These are phyloP conservation scores for Acropora yongei DNA, from an alignment of 64 coral and sea anemone genomes.

Conservation along the genomic window DNA sequence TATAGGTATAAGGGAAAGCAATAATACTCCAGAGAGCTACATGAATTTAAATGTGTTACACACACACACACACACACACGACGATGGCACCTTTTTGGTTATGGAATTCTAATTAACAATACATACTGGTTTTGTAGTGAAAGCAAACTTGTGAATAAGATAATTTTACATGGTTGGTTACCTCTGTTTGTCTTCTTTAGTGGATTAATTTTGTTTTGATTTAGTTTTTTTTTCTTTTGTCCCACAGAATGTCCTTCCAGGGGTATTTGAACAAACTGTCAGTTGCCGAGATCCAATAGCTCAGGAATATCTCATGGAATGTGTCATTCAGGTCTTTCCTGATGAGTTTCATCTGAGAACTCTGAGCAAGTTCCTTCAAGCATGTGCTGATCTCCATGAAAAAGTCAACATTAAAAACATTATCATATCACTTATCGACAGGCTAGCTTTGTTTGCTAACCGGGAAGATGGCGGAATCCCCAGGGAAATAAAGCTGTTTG, in stretches of 20 bases:
- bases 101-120: no score
- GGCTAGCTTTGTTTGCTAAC: slow-evolving; percentile 96
- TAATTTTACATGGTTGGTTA: not conserved
- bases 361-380: slow-evolving; percentile 82
- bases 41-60: not conserved
- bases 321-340: slow-evolving; percentile 98
- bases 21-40: no score
- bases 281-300: slow-evolving; percentile 89
- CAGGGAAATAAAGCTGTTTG: slow-evolving; percentile 88
- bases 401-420: slow-evolving; percentile 98
- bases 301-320: slow-evolving; percentile 99
- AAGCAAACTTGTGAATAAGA: no score
- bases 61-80: no score
- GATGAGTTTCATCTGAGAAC: slow-evolving; percentile 98
- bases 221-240: not conserved
- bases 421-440: slow-evolving; percentile 91
- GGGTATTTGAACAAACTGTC: slow-evolving; percentile 69
- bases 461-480: slow-evolving; percentile 97
- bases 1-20: no score
- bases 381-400: slow-evolving; percentile 94
- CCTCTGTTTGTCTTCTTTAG: no score
- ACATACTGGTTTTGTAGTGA: no score
- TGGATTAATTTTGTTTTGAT: no score
- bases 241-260: slow-evolving; percentile 61
- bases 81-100: no score